Evolutionary conservation across 2,888 invertebrate species (phyloP), one percentile per base, ranked within the genome.

Genomic region (Ornithoptera alexandrae): DNA sequence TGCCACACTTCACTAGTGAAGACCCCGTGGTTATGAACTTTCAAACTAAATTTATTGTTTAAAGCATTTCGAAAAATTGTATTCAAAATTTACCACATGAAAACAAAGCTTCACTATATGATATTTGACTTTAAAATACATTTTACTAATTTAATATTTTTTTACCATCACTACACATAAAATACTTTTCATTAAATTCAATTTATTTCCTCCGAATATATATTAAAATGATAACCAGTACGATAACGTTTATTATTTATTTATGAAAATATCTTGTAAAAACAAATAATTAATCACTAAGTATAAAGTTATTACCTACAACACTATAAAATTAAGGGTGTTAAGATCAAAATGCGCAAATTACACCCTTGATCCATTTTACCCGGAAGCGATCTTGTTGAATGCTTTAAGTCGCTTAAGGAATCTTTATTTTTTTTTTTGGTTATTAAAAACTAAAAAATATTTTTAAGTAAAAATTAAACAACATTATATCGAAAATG

Each of bases 241-340:
- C 46, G 1, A 46, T 46, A 6, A 46, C 22, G 15, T 17, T 46
- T 15, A 12, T 46, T 46, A 15, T 22, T 46, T 46, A 17, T 17
- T 15, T 15, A 50, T 17, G 15, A 50, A 18, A 50, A 50, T 17
- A 50, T 4, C 0, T 50, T 17, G 18, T 5, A 50, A 50, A 18
- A 17, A 50, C 5, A 17, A 50, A 50, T 50, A 39, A 60, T 39
- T 53, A 67, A 56, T 67, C 70, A 59, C 70, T 70, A 70, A 69
- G 17, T 57, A 30, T 30, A 36, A 24, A 30, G 62, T 75, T 73
- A 74, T 77, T 78, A 80, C 79, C 82, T 81, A 84, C 75, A 84
- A 78, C 78, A 81, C 82, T 82, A 22, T 81, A 83, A 82, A 82
- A 77, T 78, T 79, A 75, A 76, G 71, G 72, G 76, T 75, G 76